Base-by-base conservation (phyloP, 1,140 invertebrate genomes). In the Drosophila sproati region DNA sequence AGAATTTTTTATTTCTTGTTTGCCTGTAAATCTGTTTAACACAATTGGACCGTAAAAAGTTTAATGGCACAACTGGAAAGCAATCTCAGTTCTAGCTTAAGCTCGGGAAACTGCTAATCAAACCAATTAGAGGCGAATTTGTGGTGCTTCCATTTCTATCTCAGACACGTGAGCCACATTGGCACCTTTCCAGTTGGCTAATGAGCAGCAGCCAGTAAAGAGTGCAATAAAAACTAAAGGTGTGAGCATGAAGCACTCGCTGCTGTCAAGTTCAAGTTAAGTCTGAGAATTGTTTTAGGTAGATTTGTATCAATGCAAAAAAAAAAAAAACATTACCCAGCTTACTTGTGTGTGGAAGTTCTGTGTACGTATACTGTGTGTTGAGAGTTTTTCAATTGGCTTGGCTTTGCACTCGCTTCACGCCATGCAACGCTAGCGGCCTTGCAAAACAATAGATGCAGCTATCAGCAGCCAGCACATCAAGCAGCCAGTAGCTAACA, bases 351-450 rank as follows among this genome's bases (percentile, higher is more conserved):
- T 35, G 39, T 73, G 35, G 48, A 51, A 61, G 60, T 73, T 75
- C 68, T 66, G 41, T 7, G 29, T 51, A 32, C n/a, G 35, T 54
- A 3, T 43, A n/a, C 12, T 55, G 41, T 45, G 47, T 57, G 48
- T 60, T 62, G 29, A 43, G 52, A 52, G 41, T 63, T 56, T 80
- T 80, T 80, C 77, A 80, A 80, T 73, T 70, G 62, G 55, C n/a
- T 70, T 69, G 68, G 56, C 47, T 72, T 62, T 74, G 68, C 73
- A 69, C 55, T 67, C 68, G 74, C 78, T 81, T 81, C 59, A 90
- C 78, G 85, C 85, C 86, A 89, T 89, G 85, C 85, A 90, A 89
- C 85, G 81, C 81, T 89, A 89, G 85, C 86, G 85, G 85, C 85
- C 85, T 89, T 89, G 85, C 81, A 63, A 85, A 86, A 89, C 85